Evolutionary conservation across 2,888 invertebrate species (phyloP), one percentile per base, ranked within the genome.

Genomic region (Mimachlamys varia): DNA sequence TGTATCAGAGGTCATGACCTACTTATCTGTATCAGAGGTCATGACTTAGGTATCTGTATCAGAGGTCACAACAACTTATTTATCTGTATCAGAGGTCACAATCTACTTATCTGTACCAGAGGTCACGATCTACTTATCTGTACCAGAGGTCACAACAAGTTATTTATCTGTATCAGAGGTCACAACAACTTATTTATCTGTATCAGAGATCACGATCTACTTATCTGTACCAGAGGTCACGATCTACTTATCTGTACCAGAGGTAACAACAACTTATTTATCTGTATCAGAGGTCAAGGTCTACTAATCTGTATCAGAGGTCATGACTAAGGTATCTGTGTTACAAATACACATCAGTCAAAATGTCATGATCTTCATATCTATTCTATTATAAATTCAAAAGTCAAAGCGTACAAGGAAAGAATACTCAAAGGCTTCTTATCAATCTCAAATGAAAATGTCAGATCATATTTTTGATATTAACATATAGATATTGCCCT

Each of bases 1-100:
- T 94, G 92, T 15, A 94, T 92, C 37, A 89, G n/a, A 50, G 44
- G 44, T 44, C 44, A 44, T 44, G 89, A 88, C 10, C 89, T 88
- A 44, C 87, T 38, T 37, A 88, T 87, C n/a, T 22, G 22, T n/a
- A 22, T n/a, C 27, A 62, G 38, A 37, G 88, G 33, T n/a, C 38
- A 90, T 33, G 62, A 62, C 62, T n/a, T 62, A n/a, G 3, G 22
- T 22, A 62, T 22, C 17, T 22, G n/a, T 62, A 62, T 22, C 62
- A 22, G 4, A 62, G n/a, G n/a, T n/a, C n/a, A n/a, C n/a, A 62
- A 62, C n/a, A 62, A n/a, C n/a, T n/a, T n/a, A n/a, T n/a, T n/a
- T 10, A 62, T 62, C 62, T n/a, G 62, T 22, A 3, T n/a, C n/a
- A 62, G 62, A 62, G 62, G 62, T 62, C 62, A 62, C 22, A n/a